phyloP scores from a whole-genome alignment of 2,797 vertebrate genomes.

The Protonibea diacanthus region DNA sequence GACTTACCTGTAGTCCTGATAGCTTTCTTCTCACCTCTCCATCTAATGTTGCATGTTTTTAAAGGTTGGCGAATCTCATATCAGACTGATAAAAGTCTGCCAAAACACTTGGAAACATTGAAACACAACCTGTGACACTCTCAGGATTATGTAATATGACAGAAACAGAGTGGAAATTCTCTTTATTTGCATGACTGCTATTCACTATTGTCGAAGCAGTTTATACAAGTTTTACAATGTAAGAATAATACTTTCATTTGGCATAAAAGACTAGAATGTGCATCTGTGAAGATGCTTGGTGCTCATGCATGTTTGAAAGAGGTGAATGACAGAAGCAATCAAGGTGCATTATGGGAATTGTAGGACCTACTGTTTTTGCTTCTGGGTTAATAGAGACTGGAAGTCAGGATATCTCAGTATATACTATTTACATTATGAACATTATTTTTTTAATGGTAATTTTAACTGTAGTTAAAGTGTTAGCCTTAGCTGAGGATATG shows the following conservation, averaged over 20 bases:
- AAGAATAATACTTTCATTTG: not conserved
- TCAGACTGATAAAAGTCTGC: slow-evolving; percentile 21
- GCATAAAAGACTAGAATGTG: no score
- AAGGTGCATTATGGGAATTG: no score
- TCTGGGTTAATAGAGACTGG: no score
- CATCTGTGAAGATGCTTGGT: no score
- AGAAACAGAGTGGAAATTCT: not conserved
- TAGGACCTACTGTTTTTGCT: no score
- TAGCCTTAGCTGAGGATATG: not conserved
- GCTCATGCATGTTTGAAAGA: no score
- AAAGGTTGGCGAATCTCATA: slow-evolving; percentile 26
- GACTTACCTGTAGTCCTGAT: slow-evolving; percentile 50
- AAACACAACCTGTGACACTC: slow-evolving; percentile 39
- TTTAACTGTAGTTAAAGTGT: not conserved
- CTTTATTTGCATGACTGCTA: no score
- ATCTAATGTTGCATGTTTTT: slow-evolving; percentile 18
- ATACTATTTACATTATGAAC: not conserved
- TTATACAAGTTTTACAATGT: no score
- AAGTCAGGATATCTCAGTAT: not conserved
- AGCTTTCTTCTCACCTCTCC: not conserved
- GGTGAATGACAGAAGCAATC: no score
- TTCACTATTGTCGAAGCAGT: no score
- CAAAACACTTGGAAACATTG: not conserved
- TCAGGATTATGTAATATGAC: slow-evolving; percentile 46
- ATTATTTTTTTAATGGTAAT: not conserved